phyloP scores from a whole-genome alignment of 2,113 vertebrate genomes.

The Alectura lathami region DNA sequence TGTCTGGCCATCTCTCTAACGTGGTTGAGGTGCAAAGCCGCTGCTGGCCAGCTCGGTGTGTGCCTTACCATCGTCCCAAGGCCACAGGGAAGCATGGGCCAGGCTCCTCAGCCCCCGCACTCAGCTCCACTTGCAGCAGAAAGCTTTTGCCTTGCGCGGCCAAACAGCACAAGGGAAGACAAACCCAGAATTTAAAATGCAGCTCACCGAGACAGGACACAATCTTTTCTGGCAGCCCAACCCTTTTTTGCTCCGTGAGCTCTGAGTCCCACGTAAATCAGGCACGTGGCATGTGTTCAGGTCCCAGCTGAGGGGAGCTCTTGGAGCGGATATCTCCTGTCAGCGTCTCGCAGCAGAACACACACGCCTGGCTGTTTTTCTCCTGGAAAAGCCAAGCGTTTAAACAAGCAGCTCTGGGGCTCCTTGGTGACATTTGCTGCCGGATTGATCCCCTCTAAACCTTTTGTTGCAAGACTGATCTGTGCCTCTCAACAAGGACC shows the following conservation, averaged over 20 bases:
- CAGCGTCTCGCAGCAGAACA: not conserved
- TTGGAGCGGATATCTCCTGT: not conserved
- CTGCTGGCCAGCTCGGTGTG: not conserved
- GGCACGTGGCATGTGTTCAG: not conserved
- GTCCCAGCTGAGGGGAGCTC: conserved; percentile 1
- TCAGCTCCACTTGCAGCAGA: accelerated
- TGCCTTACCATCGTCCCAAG: not conserved
- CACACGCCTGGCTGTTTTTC: not conserved
- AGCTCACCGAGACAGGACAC: not conserved
- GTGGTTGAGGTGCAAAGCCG: accelerated
- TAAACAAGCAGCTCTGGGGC: not conserved
- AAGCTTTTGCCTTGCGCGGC: not conserved
- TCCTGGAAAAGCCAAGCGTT: not conserved
- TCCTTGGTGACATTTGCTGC: not conserved
- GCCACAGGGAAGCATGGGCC: not conserved
- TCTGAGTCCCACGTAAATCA: not conserved
- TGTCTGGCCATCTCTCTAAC: not conserved
- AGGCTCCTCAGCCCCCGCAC: not conserved
- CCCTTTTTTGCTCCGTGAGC: not conserved
- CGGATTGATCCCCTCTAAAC: accelerated
- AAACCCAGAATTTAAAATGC: not conserved
- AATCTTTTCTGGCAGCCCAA: not conserved
- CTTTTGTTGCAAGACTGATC: accelerated
- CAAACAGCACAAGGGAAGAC: not conserved
- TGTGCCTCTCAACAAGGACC: accelerated